phyloP scores from a whole-genome alignment of 2,888 invertebrate species.

The Acronicta alni region DNA sequence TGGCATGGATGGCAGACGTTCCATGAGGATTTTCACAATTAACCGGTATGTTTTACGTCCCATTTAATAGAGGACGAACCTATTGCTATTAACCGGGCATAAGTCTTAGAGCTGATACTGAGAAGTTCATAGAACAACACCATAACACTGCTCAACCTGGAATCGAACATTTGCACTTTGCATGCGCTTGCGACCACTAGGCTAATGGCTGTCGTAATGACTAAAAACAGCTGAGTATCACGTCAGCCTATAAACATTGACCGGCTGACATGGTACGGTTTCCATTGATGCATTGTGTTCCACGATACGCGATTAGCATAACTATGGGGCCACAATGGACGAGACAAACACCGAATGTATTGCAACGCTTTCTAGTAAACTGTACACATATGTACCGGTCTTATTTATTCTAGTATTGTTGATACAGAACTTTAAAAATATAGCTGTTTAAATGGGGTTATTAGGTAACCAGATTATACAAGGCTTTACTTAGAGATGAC shows the following conservation, averaged over 20 bases:
- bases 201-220: too few species aligned
- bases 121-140: too few species aligned
- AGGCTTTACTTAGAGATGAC: background rate
- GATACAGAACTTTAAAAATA: background rate
- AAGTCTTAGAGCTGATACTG: too few species aligned
- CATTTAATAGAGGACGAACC: too few species aligned
- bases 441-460: constrained; percentile 2
- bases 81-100: too few species aligned
- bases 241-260: constrained; percentile 26
- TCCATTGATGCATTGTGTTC: constrained; percentile 45
- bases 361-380: constrained; percentile 47
- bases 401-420: constrained; percentile 2
- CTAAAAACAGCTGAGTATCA: constrained; percentile 11
- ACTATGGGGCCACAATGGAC: constrained; percentile 20
- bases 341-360: constrained; percentile 32
- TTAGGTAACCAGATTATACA: background rate
- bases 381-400: constrained; percentile 29
- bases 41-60: too few species aligned
- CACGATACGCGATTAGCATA: constrained; percentile 48
- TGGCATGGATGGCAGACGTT: too few species aligned
- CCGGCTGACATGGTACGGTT: constrained; percentile 46
- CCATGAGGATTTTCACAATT: too few species aligned
- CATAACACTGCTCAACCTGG: too few species aligned
- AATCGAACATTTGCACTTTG: too few species aligned
- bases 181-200: too few species aligned